phyloP scores from a whole-genome alignment of 2,888 invertebrate genomes.

The Venustoraphidia nigricollis region DNA sequence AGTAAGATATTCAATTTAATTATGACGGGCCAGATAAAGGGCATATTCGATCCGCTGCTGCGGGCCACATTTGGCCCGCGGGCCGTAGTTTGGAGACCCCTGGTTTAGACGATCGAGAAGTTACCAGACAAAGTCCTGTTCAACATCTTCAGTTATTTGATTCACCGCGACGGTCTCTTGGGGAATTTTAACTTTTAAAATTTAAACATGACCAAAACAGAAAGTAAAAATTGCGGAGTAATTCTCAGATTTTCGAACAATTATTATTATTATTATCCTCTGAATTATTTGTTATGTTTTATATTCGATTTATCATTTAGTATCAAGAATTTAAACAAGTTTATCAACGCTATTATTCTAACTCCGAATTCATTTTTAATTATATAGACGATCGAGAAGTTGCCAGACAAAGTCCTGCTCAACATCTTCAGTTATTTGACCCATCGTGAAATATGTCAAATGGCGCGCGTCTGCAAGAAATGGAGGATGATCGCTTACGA shows the following conservation, averaged over 20 bases:
- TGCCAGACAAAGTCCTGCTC: constrained; percentile 91
- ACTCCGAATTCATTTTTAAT: not conserved
- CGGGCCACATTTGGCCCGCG: too few relatives aligned
- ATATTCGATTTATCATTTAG: too few relatives aligned
- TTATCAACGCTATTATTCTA: not conserved
- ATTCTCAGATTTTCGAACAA: too few relatives aligned
- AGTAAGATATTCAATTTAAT: too few relatives aligned
- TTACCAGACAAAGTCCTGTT: constrained; percentile 92
- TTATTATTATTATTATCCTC: too few relatives aligned
- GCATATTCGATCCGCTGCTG: too few relatives aligned
- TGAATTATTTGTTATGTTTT: not conserved
- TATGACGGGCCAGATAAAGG: too few relatives aligned
- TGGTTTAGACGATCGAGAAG: constrained; percentile 93
- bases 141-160: constrained; percentile 85
- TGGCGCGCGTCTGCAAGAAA: constrained; percentile 88
- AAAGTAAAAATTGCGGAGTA: too few relatives aligned
- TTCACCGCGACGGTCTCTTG: constrained; percentile 89
- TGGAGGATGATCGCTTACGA: constrained; percentile 96
- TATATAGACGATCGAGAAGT: constrained; percentile 81
- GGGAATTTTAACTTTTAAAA: too few relatives aligned
- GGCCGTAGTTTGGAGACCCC: too few relatives aligned
- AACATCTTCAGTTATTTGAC: constrained; percentile 88
- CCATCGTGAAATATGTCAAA: constrained; percentile 84
- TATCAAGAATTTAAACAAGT: not conserved
- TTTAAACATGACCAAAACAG: too few relatives aligned